Conservation (phyloP, 2,797 vertebrate species). For the Chloroceryle amazona region DNA sequence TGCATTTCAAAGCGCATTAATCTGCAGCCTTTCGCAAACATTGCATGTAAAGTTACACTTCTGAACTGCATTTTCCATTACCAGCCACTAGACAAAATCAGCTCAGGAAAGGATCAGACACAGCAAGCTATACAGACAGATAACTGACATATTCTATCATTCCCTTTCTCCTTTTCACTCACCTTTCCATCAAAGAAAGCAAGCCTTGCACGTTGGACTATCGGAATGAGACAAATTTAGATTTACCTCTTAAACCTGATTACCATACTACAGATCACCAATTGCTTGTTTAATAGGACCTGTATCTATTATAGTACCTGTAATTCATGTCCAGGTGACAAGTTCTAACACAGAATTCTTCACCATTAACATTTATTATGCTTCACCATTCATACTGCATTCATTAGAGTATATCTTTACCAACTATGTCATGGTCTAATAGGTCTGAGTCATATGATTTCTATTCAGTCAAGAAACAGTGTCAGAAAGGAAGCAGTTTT, state of each 20-base stretch:
- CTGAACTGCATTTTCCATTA: slow-evolving; percentile 19
- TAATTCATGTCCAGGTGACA: slow-evolving; percentile 16
- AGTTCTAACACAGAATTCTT: slow-evolving; percentile 16
- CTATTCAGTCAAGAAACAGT: neutral
- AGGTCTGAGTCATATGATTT: neutral
- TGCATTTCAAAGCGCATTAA: neutral
- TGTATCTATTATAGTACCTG: neutral
- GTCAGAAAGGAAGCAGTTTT: neutral
- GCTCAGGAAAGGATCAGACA: neutral
- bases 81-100: slow-evolving; percentile 18
- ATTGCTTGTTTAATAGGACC: neutral
- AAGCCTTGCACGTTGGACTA: neutral
- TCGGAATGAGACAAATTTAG: neutral
- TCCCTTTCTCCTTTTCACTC: neutral
- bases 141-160: neutral
- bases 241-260: neutral
- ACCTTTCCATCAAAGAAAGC: neutral
- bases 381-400: neutral
- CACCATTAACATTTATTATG: slow-evolving; percentile 6
- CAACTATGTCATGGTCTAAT: neutral
- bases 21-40: slow-evolving; percentile 6
- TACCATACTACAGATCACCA: neutral
- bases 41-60: neutral
- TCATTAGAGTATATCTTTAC: neutral
- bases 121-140: neutral